A percentile compares a stretch with the other conserved stretches of the same genome.
phyloP scores from a whole-genome alignment of 2,113 vertebrate genomes.

The Vulpes ferrilata region DNA sequence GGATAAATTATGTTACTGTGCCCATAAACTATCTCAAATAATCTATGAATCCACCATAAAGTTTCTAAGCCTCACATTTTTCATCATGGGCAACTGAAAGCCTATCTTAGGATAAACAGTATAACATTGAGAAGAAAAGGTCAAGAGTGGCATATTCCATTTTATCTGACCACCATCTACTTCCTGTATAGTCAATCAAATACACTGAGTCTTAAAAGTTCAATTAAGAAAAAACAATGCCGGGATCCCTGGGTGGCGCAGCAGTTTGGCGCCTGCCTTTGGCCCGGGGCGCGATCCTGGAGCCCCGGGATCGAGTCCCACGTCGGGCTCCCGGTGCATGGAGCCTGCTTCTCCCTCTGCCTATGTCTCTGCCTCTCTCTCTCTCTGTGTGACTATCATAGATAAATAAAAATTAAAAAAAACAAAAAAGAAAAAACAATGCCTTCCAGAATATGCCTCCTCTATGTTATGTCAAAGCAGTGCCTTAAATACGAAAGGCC shows the following conservation, averaged over 20 bases:
- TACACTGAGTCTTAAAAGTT: background rate
- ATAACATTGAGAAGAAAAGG: background rate
- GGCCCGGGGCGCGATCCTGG: too few relatives aligned
- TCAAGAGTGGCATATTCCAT: background rate
- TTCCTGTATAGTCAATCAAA: background rate
- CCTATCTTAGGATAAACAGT: background rate
- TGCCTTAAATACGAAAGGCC: background rate
- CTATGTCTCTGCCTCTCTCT: too few relatives aligned
- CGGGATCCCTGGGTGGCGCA: too few relatives aligned
- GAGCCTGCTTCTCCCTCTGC: too few relatives aligned
- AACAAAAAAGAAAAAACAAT: background rate
- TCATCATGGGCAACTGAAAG: background rate
- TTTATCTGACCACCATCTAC: background rate
- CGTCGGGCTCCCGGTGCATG: too few relatives aligned
- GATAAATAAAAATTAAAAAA: too few relatives aligned
- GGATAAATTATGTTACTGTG: background rate
- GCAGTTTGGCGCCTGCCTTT: too few relatives aligned
- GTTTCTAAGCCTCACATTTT: constrained; percentile 9
- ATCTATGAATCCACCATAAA: background rate
- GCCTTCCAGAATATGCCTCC: background rate
- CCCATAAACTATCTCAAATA: background rate
- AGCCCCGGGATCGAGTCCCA: too few relatives aligned
- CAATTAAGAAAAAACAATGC: background rate
- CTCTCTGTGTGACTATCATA: too few relatives aligned
- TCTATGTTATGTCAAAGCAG: background rate